Evolutionary conservation across 1,140 invertebrate species (phyloP).

Genomic region (Caenorhabditis latens): DNA sequence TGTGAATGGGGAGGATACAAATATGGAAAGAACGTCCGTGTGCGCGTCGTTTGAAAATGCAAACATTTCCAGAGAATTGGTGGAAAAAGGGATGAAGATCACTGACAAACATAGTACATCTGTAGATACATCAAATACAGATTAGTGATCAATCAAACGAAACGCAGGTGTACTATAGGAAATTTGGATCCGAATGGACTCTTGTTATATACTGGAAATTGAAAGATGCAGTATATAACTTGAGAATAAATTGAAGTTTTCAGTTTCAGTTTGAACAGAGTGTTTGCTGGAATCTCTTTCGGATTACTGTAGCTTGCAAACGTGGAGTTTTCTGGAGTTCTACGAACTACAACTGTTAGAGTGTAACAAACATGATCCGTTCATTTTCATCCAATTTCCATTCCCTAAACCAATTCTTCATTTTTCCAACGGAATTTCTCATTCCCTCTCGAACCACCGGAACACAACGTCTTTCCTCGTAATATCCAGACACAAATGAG

Average conservation of each 20-base stretch:
- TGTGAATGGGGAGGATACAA: neutral
- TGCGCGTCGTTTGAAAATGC: slow-evolving; percentile 28
- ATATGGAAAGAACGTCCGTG: neutral
- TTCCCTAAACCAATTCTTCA: neutral
- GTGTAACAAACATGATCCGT: too few species aligned
- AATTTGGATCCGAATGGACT: neutral
- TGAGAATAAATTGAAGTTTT: too few species aligned
- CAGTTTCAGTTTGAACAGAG: too few species aligned
- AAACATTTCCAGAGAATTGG: slow-evolving; percentile 8
- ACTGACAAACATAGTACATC: neutral
- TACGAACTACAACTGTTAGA: too few species aligned
- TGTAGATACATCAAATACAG: neutral
- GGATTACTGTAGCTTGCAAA: too few species aligned
- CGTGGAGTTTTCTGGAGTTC: too few species aligned
- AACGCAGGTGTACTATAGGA: too few species aligned
- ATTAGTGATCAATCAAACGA: neutral
- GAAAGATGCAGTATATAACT: too few species aligned
- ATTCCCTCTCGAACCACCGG: neutral
- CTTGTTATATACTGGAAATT: too few species aligned
- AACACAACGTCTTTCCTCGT: too few species aligned
- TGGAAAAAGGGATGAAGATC: neutral
- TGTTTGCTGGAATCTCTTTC: too few species aligned
- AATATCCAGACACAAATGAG: neutral
- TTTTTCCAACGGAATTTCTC: neutral
- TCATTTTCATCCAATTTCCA: too few species aligned